These are phyloP conservation scores for Upupa epops DNA, from an alignment of 2,113 vertebrate genomes.

Conservation along the genomic window DNA sequence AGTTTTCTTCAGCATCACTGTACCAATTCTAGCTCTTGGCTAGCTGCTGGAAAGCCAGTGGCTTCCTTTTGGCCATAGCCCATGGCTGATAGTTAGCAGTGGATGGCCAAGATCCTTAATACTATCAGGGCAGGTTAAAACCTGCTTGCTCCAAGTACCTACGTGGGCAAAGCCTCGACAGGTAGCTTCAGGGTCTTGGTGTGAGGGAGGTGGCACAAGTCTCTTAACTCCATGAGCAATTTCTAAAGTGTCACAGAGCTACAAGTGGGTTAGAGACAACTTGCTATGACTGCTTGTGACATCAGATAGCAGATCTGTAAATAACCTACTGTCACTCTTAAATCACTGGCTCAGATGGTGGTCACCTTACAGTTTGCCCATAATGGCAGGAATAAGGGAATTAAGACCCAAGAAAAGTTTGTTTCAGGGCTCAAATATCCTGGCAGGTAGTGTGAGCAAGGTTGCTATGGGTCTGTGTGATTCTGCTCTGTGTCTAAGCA, in stretches of 20 bases:
- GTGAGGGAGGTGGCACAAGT: background rate
- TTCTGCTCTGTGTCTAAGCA: background rate
- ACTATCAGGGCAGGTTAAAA: background rate
- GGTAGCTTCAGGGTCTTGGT: background rate
- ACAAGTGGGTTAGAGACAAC: background rate
- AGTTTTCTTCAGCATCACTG: background rate
- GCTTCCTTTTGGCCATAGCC: background rate
- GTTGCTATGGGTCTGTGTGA: background rate
- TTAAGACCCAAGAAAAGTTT: background rate
- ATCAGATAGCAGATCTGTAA: conserved; percentile 17
- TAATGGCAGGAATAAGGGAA: background rate
- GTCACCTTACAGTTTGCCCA: background rate
- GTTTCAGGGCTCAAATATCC: background rate
- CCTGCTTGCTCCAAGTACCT: background rate
- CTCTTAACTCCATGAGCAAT: background rate
- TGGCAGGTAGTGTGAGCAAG: background rate
- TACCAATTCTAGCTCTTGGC: accelerated
- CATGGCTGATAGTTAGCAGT: background rate
- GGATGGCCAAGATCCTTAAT: background rate
- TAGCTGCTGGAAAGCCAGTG: background rate
- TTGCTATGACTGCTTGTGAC: background rate
- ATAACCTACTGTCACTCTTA: background rate
- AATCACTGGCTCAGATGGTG: background rate
- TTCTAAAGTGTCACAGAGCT: background rate
- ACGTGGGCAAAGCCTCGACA: background rate